These are phyloP conservation scores for Thunnus maccoyii DNA, from an alignment of 2,113 vertebrate genomes.

Conservation along the genomic window DNA sequence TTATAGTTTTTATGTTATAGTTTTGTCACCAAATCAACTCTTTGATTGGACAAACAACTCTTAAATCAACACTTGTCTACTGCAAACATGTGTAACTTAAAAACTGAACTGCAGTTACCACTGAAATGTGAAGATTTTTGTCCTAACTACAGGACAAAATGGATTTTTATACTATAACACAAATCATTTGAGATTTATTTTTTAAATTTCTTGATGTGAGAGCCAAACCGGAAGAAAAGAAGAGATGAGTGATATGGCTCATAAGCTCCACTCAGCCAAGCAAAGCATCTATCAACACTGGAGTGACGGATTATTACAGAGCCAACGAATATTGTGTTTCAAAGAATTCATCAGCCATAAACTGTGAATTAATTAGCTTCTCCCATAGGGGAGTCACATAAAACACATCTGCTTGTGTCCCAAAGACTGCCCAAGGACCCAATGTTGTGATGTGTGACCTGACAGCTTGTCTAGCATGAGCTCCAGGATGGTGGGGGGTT, in stretches of 20 bases:
- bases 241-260: neutral
- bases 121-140: too few species aligned
- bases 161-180: neutral
- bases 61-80: too few species aligned
- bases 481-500: neutral
- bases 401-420: constrained; percentile 64
- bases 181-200: neutral
- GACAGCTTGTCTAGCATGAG: constrained; percentile 53
- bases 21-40: too few species aligned
- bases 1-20: too few species aligned
- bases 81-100: too few species aligned
- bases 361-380: constrained; percentile 38
- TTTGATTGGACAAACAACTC: too few species aligned
- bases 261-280: neutral
- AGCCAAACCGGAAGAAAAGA: neutral
- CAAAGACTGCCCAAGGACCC: constrained; percentile 38
- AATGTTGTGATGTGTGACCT: constrained; percentile 37
- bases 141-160: too few species aligned
- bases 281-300: neutral
- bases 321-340: neutral
- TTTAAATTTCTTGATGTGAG: neutral
- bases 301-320: neutral
- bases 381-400: constrained; percentile 17
- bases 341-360: constrained; percentile 10
- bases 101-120: too few species aligned